Evolutionary conservation across 2,113 vertebrate genomes (phyloP).

Genomic region (Empidonax alnorum): DNA sequence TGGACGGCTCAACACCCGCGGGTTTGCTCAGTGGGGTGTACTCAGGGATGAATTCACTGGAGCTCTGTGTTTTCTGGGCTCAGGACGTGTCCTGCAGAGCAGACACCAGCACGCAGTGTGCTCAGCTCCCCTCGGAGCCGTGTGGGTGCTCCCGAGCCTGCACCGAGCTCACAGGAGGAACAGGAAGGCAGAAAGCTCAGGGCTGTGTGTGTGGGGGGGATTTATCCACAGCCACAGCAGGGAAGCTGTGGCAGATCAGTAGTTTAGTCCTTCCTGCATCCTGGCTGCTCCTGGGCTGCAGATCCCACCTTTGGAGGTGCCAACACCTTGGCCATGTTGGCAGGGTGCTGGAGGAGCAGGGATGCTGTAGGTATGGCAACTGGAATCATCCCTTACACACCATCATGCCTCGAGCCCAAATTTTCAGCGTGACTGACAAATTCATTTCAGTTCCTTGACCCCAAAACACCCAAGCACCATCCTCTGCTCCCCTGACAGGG

Average conservation of each 20-base stretch:
- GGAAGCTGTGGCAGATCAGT: neutral
- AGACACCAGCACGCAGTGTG: neutral
- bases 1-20: fast-evolving
- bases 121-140: neutral
- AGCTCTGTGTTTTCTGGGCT: neutral
- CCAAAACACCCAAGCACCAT: neutral
- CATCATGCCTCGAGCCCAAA: neutral
- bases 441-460: neutral
- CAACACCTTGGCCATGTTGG: neutral
- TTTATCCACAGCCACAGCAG: neutral
- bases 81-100: neutral
- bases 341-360: neutral
- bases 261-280: neutral
- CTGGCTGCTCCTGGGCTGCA: neutral
- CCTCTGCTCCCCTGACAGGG: neutral
- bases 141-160: neutral
- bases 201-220: neutral
- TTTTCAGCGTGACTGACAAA: neutral
- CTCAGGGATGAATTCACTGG: neutral
- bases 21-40: neutral
- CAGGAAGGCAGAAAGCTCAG: neutral
- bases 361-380: neutral
- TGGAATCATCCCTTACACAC: neutral
- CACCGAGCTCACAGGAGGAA: neutral
- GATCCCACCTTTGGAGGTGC: neutral